Percentiles rank a stretch among this genome's conserved stretches.
Conservation (phyloP, 1,140 invertebrate species). For the Aphelenchoides besseyi region DNA sequence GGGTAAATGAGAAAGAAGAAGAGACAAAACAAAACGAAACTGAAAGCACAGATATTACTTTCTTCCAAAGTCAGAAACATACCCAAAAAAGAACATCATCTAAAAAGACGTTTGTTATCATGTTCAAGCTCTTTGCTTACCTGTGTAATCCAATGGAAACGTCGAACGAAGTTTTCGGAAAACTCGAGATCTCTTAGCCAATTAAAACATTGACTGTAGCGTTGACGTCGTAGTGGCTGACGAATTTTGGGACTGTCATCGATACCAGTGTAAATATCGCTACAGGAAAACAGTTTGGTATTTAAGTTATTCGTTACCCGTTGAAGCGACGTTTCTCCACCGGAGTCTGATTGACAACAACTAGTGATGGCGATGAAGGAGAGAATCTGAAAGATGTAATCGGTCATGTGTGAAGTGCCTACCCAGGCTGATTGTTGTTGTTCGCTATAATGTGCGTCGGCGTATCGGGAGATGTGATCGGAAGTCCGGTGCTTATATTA, state of each 20-base stretch:
- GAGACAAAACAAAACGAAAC: slow-evolving; percentile 51
- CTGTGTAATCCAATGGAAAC: slow-evolving; percentile 62
- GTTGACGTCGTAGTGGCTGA: not conserved
- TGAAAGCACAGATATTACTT: too few species aligned
- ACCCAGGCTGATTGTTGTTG: slow-evolving; percentile 10
- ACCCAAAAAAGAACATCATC: slow-evolving; percentile 56
- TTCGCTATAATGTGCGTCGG: slow-evolving; percentile 12
- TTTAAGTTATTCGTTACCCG: too few species aligned
- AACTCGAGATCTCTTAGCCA: slow-evolving; percentile 40
- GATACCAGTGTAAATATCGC: slow-evolving; percentile 16
- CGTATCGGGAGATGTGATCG: not conserved
- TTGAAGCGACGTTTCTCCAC: slow-evolving; percentile 9
- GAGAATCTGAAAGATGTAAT: slow-evolving; percentile 19
- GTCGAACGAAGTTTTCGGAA: slow-evolving; percentile 47
- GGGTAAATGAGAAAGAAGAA: slow-evolving; percentile 55
- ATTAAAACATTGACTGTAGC: slow-evolving; percentile 31
- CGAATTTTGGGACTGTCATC: slow-evolving; percentile 5
- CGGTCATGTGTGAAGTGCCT: not conserved
- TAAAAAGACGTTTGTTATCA: slow-evolving; percentile 27
- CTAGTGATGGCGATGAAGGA: not conserved
- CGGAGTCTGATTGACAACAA: slow-evolving; percentile 4
- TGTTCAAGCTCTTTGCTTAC: slow-evolving; percentile 29
- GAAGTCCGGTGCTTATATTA: slow-evolving; percentile 3
- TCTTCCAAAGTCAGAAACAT: too few species aligned
- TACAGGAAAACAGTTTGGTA: too few species aligned